Base-by-base conservation (phyloP, 2,797 vertebrate genomes). In the Antrozous pallidus region DNA sequence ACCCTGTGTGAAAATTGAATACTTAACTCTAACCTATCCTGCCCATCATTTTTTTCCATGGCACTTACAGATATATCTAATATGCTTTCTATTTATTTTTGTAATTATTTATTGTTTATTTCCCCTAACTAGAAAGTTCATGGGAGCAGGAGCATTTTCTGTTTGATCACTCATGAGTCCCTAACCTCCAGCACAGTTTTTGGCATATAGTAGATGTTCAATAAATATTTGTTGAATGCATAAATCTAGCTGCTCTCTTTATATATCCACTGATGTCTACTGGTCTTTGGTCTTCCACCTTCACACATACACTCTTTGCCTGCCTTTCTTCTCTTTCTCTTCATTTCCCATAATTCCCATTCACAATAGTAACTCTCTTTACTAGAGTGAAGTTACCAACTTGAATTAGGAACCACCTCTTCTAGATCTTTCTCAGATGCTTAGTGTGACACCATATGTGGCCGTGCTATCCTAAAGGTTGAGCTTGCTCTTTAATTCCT, bases 91-190 rank as follows among this genome's bases (percentile, higher is more conserved):
- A 10, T 81, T 80, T 70, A 58, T 70, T 83, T 88, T 3, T 79
- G 10, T 79, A 40, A 31, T 89, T 67, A 56, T 82, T 75, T 93
- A 67, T 90, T 49, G 11, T 67, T 79, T 94, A 61, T 56, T 94
- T 88, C 28, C 14, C 36, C 18, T 90, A n/a, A 12, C 5, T 61
- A 74, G 26, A 17, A 78, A 28, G 18, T 56, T 81, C 1, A 16
- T 88, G 54, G 86, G 58, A 54, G 42, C 20, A 75, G 20, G 40
- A n/a, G 2, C 4, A 1, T 45, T 91, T 94, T 63, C 20, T 92
- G 0, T 92, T 96, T 82, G 69, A 58, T 78, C 28, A 42, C 28
- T 56, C 2, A 70, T 54, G 26, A 78, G 28, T 74, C 31, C 67
- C 56, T 42, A 67, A 85, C 33, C 40, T 16, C 6, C 45, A 54